Percentiles rank a stretch among this genome's conserved stretches.
These are phyloP conservation scores for Drosophila pseudoananassae DNA, from an alignment of 1,140 invertebrate species.

Conservation along the genomic window DNA sequence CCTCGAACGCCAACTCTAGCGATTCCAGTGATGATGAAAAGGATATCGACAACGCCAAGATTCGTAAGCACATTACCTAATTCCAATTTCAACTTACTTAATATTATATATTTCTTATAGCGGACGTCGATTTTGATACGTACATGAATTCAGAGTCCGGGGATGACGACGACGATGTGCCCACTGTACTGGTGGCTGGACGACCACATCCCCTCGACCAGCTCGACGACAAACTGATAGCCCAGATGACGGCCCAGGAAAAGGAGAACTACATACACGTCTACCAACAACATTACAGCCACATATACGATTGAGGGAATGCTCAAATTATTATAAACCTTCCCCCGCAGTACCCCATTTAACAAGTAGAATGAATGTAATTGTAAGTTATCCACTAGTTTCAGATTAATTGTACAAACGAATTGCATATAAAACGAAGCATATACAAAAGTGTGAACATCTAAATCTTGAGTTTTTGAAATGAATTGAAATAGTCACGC, in stretches of 20 bases:
- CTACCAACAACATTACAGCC: conserved; percentile 96
- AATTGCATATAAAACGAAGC: conserved; percentile 18
- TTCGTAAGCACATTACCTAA: conserved; percentile 85
- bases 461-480: background rate
- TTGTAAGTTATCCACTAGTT: conserved; percentile 18
- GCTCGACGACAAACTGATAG: conserved; percentile 93
- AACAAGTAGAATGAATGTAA: conserved; percentile 35
- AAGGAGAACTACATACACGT: conserved; percentile 97
- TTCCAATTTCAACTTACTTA: background rate
- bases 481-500: background rate
- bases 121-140: conserved; percentile 87
- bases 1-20: conserved; percentile 84
- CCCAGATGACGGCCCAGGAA: conserved; percentile 95
- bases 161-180: conserved; percentile 92
- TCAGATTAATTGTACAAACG: conserved; percentile 27
- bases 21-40: conserved; percentile 92
- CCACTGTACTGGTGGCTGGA: conserved; percentile 92
- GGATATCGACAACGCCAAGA: conserved; percentile 85
- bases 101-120: conserved; percentile 67
- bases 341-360: background rate
- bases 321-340: conserved; percentile 15
- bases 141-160: conserved; percentile 86
- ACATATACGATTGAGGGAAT: conserved; percentile 87
- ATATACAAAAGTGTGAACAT: conserved; percentile 12
- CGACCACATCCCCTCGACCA: conserved; percentile 90